Conservation (phyloP, 1,140 invertebrate species). For the Zaprionus davidi region DNA sequence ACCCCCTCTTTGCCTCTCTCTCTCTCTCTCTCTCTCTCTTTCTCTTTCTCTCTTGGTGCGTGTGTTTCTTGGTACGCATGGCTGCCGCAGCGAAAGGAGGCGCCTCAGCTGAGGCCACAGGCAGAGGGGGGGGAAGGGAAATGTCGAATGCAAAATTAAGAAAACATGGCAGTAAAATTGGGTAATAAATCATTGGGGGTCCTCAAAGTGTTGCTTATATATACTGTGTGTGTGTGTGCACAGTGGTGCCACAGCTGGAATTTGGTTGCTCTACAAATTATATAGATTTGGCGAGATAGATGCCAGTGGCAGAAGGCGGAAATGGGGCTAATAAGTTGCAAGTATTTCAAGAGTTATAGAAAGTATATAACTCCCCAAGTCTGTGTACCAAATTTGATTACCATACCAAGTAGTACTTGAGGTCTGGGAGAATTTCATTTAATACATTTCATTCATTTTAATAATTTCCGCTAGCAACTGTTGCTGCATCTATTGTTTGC, state of each 20-base stretch:
- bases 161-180: conserved; percentile 83
- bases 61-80: conserved; percentile 68
- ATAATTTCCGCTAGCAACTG: background rate
- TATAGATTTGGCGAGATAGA: conserved; percentile 62
- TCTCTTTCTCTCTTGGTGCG: conserved; percentile 8
- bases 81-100: conserved; percentile 60
- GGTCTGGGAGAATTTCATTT: background rate
- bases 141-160: conserved; percentile 84
- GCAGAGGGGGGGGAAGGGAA: conserved; percentile 48
- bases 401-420: background rate
- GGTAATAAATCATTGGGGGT: conserved; percentile 79
- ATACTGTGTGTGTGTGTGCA: conserved; percentile 21
- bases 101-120: conserved; percentile 28
- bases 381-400: background rate
- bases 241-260: conserved; percentile 55
- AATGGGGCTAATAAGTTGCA: background rate
- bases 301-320: background rate
- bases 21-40: background rate
- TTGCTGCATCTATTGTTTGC: conserved; percentile 16
- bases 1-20: background rate
- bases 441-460: too few species aligned
- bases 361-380: background rate
- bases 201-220: conserved; percentile 73
- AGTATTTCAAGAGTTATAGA: background rate
- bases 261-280: conserved; percentile 78